Evolutionary conservation across 2,888 invertebrate genomes (phyloP), one percentile per base, ranked within the genome.

Genomic region (Gortyna flavago): DNA sequence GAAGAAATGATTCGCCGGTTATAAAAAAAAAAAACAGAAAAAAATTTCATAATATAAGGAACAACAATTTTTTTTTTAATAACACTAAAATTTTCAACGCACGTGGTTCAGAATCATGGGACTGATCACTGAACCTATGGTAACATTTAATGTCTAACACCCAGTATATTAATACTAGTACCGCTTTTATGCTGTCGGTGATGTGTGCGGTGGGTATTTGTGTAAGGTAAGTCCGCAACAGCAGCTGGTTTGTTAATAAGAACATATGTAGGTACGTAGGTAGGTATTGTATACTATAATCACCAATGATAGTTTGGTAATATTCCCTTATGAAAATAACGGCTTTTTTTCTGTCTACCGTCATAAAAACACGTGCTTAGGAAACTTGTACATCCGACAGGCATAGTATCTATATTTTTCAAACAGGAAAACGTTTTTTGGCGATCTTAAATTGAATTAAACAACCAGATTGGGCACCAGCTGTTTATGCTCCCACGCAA

Each of bases 401-500:
- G 18, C 75, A 65, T 41, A 25, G 9, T 29, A 32, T 73, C 59
- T 57, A 32, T 41, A 48, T 64, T 78, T 62, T 32, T 32, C 11
- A 29, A 71, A 64, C 25, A 59, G 16, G 29, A 38, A 75, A 77
- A 68, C 38, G 51, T 75, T 72, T 76, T 67, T 59, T 48, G 18
- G 38, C 21, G 38, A 54, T 72, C 66, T 51, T 67, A 70, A 73
- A 85, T 76, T 75, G 76, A 73, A 78, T 59, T 62, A 68, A 32
- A 70, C 44, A 62, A 64, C 67, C 57, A 71, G 77, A 64, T 70
- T 75, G 35, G 25, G 68, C 62, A 65, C 67, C 87, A 77, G 80
- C 75, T 85, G 83, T 61, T 35, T 1, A 67, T 68, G 29, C 73
- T 85, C 86, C 80, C 77, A 86, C 86, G 77, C 69, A 80, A 79